These are phyloP conservation scores for Phalacrocorax pelagicus DNA, from an alignment of 2,113 vertebrate species.

Conservation along the genomic window DNA sequence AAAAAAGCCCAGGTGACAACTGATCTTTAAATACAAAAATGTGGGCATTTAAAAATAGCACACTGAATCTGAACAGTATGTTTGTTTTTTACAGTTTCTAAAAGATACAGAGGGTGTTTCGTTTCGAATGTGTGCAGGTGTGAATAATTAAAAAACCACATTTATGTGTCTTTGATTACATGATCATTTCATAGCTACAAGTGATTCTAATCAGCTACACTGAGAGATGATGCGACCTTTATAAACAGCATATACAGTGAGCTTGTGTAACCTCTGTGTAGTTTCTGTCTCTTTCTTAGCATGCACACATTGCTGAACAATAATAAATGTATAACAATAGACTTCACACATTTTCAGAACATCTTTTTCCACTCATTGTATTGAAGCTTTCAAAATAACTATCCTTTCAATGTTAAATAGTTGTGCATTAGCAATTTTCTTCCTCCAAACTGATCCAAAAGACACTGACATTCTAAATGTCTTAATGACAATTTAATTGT, in stretches of 20 bases:
- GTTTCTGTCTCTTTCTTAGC: background rate
- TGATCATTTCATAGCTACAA: slow-evolving; percentile 46
- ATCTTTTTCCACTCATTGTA: background rate
- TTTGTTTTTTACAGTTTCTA: slow-evolving; percentile 48
- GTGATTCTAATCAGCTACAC: slow-evolving; percentile 65
- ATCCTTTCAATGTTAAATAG: background rate
- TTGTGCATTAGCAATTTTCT: background rate
- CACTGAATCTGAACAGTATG: slow-evolving; percentile 21
- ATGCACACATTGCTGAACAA: background rate
- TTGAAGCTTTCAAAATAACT: background rate
- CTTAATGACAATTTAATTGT: background rate
- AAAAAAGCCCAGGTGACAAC: background rate
- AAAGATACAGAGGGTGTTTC: slow-evolving; percentile 41
- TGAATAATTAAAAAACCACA: slow-evolving; percentile 68
- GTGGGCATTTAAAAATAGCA: slow-evolving; percentile 52
- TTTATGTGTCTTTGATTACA: slow-evolving; percentile 69
- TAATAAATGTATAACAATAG: background rate
- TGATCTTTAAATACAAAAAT: slow-evolving; percentile 26
- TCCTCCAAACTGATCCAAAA: background rate
- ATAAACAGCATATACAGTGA: slow-evolving; percentile 53
- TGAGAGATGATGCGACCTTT: background rate
- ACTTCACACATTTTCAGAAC: background rate
- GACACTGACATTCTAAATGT: background rate
- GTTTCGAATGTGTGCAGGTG: slow-evolving; percentile 68
- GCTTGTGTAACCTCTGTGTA: slow-evolving; percentile 13